Evolutionary conservation across 2,113 vertebrate species (phyloP).

Genomic region (Tachycineta bicolor): DNA sequence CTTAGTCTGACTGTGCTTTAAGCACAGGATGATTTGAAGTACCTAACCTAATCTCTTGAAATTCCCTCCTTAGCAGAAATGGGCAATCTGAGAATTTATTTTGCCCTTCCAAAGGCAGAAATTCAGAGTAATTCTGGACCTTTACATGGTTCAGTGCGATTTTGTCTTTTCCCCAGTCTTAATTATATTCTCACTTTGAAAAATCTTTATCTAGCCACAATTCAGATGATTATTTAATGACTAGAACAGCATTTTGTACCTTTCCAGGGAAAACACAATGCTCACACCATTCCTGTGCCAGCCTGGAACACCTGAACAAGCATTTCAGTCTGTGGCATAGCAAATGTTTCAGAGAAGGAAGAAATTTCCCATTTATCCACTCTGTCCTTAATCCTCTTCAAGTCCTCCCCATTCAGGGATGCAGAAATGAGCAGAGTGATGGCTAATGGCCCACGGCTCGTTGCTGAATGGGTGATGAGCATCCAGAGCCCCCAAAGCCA

Average conservation of each 20-base stretch:
- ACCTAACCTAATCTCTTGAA: not conserved
- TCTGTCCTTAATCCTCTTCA: not conserved
- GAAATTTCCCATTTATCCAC: not conserved
- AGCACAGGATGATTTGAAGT: not conserved
- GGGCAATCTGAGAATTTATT: not conserved
- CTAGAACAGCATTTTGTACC: not conserved
- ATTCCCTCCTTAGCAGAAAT: not conserved
- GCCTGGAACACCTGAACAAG: not conserved
- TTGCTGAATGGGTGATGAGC: not conserved
- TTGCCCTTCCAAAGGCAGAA: not conserved
- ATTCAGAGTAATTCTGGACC: not conserved
- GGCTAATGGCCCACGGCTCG: not conserved
- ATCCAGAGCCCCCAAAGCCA: not conserved
- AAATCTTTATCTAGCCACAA: not conserved
- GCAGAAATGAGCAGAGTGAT: not conserved
- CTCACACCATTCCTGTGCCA: not conserved
- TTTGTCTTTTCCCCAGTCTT: not conserved
- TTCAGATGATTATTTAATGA: not conserved
- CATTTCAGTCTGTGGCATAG: not conserved
- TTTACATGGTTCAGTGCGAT: not conserved
- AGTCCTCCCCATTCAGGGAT: not conserved
- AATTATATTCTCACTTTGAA: not conserved
- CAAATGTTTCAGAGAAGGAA: not conserved
- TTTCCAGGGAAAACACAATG: not conserved
- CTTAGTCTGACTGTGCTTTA: not conserved